These are phyloP conservation scores for Goniozus legneri DNA, from an alignment of 1,140 invertebrate genomes.

Conservation along the genomic window DNA sequence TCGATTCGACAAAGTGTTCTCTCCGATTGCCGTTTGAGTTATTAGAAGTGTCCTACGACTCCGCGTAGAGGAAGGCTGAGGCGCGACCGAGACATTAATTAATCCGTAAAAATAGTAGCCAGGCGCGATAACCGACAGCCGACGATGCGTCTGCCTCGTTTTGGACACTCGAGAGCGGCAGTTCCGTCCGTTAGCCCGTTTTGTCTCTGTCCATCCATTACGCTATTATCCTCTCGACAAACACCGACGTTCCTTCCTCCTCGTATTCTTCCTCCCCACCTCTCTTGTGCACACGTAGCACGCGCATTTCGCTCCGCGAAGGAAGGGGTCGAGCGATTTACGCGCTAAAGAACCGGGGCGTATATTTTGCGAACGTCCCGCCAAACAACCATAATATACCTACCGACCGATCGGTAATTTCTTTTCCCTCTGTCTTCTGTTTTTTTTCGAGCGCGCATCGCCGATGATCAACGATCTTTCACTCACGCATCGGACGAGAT, in stretches of 20 bases:
- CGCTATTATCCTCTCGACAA: conserved; percentile 43
- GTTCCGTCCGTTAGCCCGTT: conserved; percentile 35
- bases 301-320: conserved; percentile 28
- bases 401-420: no score
- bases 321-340: conserved; percentile 29
- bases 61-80: no score
- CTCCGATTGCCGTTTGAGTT: no score
- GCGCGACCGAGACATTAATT: conserved; percentile 28
- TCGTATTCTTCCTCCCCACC: conserved; percentile 11
- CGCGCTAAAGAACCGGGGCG: conserved; percentile 29
- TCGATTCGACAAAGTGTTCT: no score
- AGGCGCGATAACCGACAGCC: conserved; percentile 12
- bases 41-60: no score
- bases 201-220: conserved; percentile 40
- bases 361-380: conserved; percentile 11
- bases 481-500: background rate
- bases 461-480: background rate
- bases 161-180: conserved; percentile 33
- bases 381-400: conserved; percentile 1
- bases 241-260: conserved; percentile 29
- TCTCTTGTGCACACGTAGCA: no score
- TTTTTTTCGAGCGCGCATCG: background rate
- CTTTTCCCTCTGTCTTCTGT: no score
- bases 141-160: conserved; percentile 9
- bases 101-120: conserved; percentile 20